Evolutionary conservation across 2,797 vertebrate species (phyloP), one percentile per base, ranked within the genome.

Genomic region (Delichon dasypus): DNA sequence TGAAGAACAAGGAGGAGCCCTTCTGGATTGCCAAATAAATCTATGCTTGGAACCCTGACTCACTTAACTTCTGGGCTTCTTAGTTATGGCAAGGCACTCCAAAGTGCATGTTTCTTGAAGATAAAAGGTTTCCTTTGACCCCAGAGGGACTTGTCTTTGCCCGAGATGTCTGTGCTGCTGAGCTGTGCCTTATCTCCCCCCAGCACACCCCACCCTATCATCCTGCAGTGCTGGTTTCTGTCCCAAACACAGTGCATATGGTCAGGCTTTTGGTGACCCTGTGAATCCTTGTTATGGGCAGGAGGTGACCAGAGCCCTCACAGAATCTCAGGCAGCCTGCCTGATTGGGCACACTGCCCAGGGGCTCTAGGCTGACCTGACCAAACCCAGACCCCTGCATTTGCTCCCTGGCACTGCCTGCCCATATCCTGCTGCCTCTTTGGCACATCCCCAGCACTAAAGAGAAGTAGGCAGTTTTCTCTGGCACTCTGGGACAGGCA

Each of bases 11-110:
- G 85, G 80, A 75, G 93, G 89, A 94, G 45, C 45, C 61, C 68
- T 82, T 90, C 58, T 81, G 79, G 58, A n/a, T 65, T 94, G 75
- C 87, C 53, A 82, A 88, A 86, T 90, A 95, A 90, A 96, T 94
- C 78, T 19, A 7, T 85, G 93, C 77, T 85, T 5, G 1, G 55
- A 95, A 79, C 88, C 85, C 72, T 84, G 76, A 84, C 74, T 95
- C 66, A 32, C 55, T 81, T 80, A 53, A 86, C 82, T 96, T 81
- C 74, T 82, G 77, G 77, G 66, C 65, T 65, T 68, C 86, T 95
- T 73, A 85, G 80, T 75, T 95, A 74, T 13, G 34, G 70, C 66
- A 92, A 93, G 68, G 58, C 81, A 57, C 45, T 91, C 73, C 51
- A 58, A 36, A 71, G 73, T 88, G 67, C 12, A 0, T 94, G 94